These are phyloP conservation scores for Camelus bactrianus DNA, from an alignment of 2,113 vertebrate genomes.

Conservation along the genomic window DNA sequence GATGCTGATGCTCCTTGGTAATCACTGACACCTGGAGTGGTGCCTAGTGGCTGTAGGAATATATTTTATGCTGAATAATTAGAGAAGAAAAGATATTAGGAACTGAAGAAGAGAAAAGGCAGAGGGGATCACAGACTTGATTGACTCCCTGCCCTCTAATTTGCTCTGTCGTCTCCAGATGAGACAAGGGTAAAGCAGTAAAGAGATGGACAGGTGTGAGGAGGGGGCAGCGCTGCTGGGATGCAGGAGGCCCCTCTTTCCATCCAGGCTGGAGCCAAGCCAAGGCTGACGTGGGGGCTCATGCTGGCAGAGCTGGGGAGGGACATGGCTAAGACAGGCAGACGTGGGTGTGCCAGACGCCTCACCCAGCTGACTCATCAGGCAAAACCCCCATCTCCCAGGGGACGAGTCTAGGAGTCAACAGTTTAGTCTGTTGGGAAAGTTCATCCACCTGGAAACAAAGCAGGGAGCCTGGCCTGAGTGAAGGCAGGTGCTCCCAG, in stretches of 20 bases:
- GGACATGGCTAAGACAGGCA: background rate
- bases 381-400: background rate
- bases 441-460: background rate
- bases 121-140: background rate
- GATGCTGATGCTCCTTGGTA: background rate
- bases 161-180: background rate
- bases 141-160: background rate
- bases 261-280: too few species aligned
- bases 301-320: background rate
- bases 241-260: background rate
- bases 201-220: background rate
- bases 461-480: background rate
- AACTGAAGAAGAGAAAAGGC: background rate
- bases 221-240: fast-evolving
- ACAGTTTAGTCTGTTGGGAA: background rate
- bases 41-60: background rate
- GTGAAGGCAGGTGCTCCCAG: background rate
- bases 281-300: background rate
- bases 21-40: background rate
- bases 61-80: background rate
- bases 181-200: too few species aligned
- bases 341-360: background rate
- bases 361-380: background rate
- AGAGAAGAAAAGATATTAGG: background rate
- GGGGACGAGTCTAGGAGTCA: background rate